Evolutionary conservation across 2,797 vertebrate genomes (phyloP), one percentile per base, ranked within the genome.

Genomic region (Lacerta agilis): DNA sequence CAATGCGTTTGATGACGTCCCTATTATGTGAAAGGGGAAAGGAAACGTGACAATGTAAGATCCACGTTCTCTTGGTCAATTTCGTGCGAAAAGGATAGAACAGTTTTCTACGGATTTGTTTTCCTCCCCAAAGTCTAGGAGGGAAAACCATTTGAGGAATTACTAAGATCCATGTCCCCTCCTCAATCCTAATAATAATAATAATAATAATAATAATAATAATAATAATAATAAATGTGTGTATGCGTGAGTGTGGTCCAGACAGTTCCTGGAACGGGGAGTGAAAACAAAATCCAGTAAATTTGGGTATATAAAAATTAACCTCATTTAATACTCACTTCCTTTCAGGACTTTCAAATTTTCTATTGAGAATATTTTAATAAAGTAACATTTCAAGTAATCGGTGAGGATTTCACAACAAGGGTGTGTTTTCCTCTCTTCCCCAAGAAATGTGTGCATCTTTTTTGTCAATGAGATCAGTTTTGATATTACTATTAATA

Each of bases 21-120:
- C 91, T 91, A 89, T 94, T 93, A 94, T 91, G 94, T 92, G 94
- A 93, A 95, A 93, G 94, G 95, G 93, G 87, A 89, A 91, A 93
- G 92, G 92, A 91, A 92, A 95, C 92, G 91, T 94, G 95, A 96
- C 89, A 93, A 93, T 94, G 93, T 93, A 94, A 96, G 92, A 91
- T 88, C 94, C 91, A 94, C 94, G 91, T 94, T 96, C 94, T 88
- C 79, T 69, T 72, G 88, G 92, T 95, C 92, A 91, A 89, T 94
- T 93, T 90, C 92, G 91, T 86, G 89, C 66, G 80, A 64, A 94
- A 78, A 93, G 93, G 92, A 91, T 90, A 94, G 87, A 89, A 79
- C 87, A 67, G 75, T 94, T 93, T 90, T 93, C 87, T 75, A 92
- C 77, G 88, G 88, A 11, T 0, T 61, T 90, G 91, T 23, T n/a